phyloP scores from a whole-genome alignment of 2,797 vertebrate species.

The Taenioides sp. region DNA sequence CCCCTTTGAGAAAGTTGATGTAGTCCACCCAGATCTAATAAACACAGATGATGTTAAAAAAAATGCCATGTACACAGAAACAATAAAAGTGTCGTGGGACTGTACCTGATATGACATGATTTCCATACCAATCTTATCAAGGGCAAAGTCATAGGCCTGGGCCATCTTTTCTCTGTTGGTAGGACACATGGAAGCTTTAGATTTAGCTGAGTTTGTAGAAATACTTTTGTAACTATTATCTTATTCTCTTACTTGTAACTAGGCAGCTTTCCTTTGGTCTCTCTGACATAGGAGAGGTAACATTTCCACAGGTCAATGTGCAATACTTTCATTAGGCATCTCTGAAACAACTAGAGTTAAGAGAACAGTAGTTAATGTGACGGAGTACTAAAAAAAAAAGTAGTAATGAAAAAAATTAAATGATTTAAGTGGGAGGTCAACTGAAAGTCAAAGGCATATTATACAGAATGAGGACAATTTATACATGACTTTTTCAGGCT shows the following conservation, averaged over 20 bases:
- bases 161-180: slow-evolving; percentile 96
- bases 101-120: slow-evolving; percentile 98
- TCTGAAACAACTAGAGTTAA: slow-evolving; percentile 91
- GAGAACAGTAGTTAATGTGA: not conserved
- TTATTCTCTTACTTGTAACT: slow-evolving; percentile 97
- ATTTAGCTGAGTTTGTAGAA: not conserved
- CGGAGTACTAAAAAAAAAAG: not conserved
- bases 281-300: slow-evolving; percentile 97
- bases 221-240: not conserved
- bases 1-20: slow-evolving; percentile 99
- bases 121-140: slow-evolving; percentile 99
- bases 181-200: not conserved
- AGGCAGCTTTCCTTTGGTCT: slow-evolving; percentile 99
- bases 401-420: not conserved
- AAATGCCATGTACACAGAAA: not conserved
- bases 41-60: slow-evolving; percentile 5
- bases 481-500: not conserved
- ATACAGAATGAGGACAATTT: not conserved
- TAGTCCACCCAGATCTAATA: slow-evolving; percentile 99
- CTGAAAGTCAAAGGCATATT: not conserved
- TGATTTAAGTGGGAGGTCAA: not conserved
- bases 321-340: slow-evolving; percentile 99
- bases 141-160: slow-evolving; percentile 98
- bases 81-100: not conserved
- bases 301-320: slow-evolving; percentile 99